A percentile compares a stretch with the other conserved stretches of the same genome.
phyloP scores from a whole-genome alignment of 1,140 invertebrate genomes.

The Maconellicoccus hirsutus region DNA sequence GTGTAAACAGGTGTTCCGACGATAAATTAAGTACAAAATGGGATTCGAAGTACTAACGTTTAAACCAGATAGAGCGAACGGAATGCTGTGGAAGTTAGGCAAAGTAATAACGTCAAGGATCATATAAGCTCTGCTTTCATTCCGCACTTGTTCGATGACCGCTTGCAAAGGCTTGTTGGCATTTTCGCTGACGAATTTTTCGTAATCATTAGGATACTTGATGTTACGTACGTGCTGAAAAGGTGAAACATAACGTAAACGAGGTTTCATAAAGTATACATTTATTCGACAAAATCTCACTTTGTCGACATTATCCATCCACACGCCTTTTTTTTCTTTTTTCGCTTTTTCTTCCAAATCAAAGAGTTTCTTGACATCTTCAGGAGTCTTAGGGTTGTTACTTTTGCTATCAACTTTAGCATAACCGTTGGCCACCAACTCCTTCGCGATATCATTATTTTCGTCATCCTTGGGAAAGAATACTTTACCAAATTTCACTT shows the following conservation, averaged over 20 bases:
- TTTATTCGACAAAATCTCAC: not conserved
- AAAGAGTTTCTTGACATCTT: constrained; percentile 46
- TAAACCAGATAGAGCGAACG: not conserved
- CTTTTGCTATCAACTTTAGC: constrained; percentile 69
- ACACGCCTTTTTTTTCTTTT: constrained; percentile 73
- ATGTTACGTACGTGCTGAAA: not conserved
- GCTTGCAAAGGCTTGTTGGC: not conserved
- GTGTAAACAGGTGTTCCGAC: not conserved
- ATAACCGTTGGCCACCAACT: constrained; percentile 74
- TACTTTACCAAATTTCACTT: constrained; percentile 71
- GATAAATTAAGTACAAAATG: not conserved
- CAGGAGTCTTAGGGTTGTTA: constrained; percentile 46
- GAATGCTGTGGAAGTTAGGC: not conserved
- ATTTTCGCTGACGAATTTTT: not conserved
- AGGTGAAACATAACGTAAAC: too few species aligned
- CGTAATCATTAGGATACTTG: not conserved
- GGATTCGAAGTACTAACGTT: not conserved
- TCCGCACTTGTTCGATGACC: not conserved
- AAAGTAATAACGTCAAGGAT: not conserved
- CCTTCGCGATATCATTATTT: constrained; percentile 51
- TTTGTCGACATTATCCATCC: constrained; percentile 39
- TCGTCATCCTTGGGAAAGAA: constrained; percentile 65
- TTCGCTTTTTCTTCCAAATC: constrained; percentile 89
- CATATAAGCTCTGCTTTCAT: not conserved
- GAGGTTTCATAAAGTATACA: not conserved